phyloP scores from a whole-genome alignment of 2,113 vertebrate genomes.

The Odocoileus virginianus region DNA sequence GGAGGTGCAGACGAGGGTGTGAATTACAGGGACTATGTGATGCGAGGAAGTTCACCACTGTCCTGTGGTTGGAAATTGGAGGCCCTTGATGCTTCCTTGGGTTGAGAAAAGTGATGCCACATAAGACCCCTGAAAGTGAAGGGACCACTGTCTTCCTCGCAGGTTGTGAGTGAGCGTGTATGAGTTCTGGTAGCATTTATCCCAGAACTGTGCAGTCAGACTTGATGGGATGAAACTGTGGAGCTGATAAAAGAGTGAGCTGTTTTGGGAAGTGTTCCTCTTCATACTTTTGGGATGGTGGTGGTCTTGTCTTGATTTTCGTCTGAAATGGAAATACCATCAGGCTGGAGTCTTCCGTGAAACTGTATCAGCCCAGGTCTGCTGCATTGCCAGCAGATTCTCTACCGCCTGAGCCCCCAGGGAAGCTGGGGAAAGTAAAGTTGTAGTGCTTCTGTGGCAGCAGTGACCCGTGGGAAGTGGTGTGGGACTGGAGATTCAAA shows the following conservation, averaged over 20 bases:
- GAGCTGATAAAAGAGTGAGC: accelerated
- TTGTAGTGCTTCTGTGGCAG: background rate
- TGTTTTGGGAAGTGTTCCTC: background rate
- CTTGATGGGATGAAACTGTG: background rate
- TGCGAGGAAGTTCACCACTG: accelerated
- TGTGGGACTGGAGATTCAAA: accelerated
- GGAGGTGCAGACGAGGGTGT: background rate
- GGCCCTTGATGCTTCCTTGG: background rate
- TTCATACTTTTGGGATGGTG: background rate
- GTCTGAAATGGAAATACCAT: background rate
- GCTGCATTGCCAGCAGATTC: background rate
- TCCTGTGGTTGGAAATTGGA: background rate
- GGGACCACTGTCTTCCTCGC: background rate
- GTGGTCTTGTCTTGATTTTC: background rate
- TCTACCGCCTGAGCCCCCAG: background rate
- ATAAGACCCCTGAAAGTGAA: background rate
- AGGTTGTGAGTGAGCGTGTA: background rate
- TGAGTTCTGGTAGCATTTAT: background rate
- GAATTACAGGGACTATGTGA: accelerated
- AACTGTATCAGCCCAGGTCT: background rate
- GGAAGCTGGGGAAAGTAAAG: background rate
- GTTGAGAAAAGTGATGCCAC: background rate
- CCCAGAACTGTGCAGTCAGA: background rate
- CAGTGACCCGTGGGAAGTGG: background rate
- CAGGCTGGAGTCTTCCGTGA: background rate